Base-by-base conservation (phyloP, 1,140 invertebrate genomes). In the Eubasilissa regina region DNA sequence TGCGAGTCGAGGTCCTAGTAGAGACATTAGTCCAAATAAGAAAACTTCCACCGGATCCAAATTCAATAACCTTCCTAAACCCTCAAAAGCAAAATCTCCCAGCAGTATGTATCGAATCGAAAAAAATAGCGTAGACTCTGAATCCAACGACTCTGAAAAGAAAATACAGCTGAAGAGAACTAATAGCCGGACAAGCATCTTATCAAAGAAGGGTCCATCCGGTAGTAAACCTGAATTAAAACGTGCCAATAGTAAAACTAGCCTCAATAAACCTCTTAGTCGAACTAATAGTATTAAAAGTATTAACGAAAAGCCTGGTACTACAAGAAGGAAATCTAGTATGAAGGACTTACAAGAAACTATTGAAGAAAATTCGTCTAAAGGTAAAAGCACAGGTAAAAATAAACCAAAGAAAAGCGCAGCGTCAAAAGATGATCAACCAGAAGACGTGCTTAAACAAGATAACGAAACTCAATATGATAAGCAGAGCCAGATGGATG, bases 381-480 rank as follows among this genome's bases (percentile, higher is more conserved):
- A 81, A 60, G 58, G 58, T 17, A 83, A 83, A 66, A 68, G 75
- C 12, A 44, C 21, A 10, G 84, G 79, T 51, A 83, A 64, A 75
- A 77, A 77, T 64, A 83, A 83, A 78, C 9, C 47, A 4, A 35
- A 53, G 9, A 80, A 79, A 19, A 76, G 47, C 6, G 81, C 82
- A 45, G 51, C 19, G 0, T 68, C 55, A 66, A 68, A 83, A 80
- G 80, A 78, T 53, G 73, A 74, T 8, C 85, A 84, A 12, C 84
- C 82, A 78, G 79, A 85, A 58, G 81, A 84, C 60, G 78, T 87
- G n/a, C 68, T 66, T 43, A 88, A 80, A 75, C 87, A 89, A 83
- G 89, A 89, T 51, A 88, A 86, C 75, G 86, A 88, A 82, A 89
- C 89, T 0, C 89, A 90, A 60, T 89, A 87, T 80, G 89, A 90